Evolutionary conservation across 2,888 invertebrate genomes (phyloP).

Genomic region (Liodrosophila aerea): DNA sequence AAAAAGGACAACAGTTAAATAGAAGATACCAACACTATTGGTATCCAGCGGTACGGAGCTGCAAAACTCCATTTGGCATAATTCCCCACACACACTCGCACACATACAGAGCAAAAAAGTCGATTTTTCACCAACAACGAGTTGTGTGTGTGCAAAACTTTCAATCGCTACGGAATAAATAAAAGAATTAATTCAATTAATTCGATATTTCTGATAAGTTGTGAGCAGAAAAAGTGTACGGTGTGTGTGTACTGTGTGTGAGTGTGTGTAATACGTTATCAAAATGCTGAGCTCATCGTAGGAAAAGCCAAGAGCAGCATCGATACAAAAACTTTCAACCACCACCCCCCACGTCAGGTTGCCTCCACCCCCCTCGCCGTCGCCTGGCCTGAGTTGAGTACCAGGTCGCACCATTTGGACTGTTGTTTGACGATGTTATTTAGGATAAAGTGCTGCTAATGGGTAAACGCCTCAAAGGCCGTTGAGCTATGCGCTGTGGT

Average conservation of each 20-base stretch:
- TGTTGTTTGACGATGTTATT: conserved; percentile 49
- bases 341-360: conserved; percentile 1
- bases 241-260: not conserved
- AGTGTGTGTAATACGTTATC: conserved; percentile 10
- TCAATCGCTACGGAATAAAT: conserved; percentile 51
- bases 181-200: conserved; percentile 37
- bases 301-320: conserved; percentile 41
- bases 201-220: too few species aligned
- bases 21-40: conserved; percentile 79
- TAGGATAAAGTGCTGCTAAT: conserved; percentile 30
- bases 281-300: conserved; percentile 72
- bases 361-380: not conserved
- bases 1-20: conserved; percentile 74
- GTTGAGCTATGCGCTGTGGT: conserved; percentile 52
- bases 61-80: conserved; percentile 68
- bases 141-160: conserved; percentile 68
- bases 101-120: conserved; percentile 55
- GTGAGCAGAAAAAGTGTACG: conserved; percentile 10
- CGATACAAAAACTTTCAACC: conserved; percentile 25
- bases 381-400: not conserved
- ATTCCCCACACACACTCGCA: conserved; percentile 59
- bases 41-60: conserved; percentile 65
- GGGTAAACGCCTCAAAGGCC: conserved; percentile 52
- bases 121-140: conserved; percentile 74
- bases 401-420: conserved; percentile 9